These are phyloP conservation scores for Irena cyanogastra DNA, from an alignment of 2,113 vertebrate species.

Conservation along the genomic window DNA sequence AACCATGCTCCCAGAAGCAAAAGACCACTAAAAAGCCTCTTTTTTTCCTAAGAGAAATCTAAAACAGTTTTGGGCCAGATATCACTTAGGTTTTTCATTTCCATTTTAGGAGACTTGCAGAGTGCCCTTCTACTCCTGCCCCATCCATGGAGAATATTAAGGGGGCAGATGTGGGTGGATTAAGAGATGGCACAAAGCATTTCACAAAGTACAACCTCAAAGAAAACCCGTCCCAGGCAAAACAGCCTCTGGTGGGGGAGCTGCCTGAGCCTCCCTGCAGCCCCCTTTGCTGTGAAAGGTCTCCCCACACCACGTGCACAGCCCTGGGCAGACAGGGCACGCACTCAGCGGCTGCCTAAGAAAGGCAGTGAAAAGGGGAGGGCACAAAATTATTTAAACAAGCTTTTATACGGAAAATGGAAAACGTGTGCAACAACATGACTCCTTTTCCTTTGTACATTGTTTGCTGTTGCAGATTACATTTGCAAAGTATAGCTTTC, in stretches of 20 bases:
- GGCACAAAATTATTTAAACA: not conserved
- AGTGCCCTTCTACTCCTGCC: not conserved
- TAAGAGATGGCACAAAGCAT: not conserved
- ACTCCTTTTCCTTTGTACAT: not conserved
- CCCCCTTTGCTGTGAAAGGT: not conserved
- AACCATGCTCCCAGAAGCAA: conserved; percentile 39
- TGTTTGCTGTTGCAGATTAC: not conserved
- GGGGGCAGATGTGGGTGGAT: not conserved
- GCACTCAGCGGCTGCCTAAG: not conserved
- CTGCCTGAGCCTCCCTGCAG: not conserved
- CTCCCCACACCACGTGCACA: not conserved
- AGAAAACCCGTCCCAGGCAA: not conserved
- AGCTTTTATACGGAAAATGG: not conserved
- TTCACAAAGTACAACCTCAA: conserved; percentile 41
- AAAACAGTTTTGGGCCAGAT: not conserved
- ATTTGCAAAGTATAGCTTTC: conserved; percentile 8
- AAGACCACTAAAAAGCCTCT: conserved; percentile 28
- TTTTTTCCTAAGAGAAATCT: conserved; percentile 12
- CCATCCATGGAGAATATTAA: not conserved
- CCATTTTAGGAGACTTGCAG: conserved; percentile 28
- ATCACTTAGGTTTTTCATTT: not conserved
- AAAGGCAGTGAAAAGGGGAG: not conserved
- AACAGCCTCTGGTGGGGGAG: not conserved
- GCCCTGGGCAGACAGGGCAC: not conserved
- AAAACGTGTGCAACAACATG: not conserved